Base-by-base conservation (phyloP, 1,140 invertebrate genomes). In the Hyles euphorbiae region DNA sequence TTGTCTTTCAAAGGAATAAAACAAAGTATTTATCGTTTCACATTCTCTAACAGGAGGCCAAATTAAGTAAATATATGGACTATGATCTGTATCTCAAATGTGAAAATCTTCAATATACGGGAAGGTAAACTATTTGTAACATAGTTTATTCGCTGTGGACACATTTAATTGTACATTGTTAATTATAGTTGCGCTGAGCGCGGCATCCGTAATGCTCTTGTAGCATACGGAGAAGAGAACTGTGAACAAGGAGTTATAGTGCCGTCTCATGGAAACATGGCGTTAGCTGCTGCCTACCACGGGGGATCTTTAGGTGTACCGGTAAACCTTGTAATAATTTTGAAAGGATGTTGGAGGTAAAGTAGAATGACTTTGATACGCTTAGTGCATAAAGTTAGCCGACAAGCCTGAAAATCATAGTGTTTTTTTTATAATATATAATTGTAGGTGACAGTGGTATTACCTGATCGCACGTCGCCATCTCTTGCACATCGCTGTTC, bases 1-100 rank as follows among this genome's bases (percentile, higher is more conserved):
- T n/a, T 5, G 10, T 11, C 4, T 47, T 44, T 45, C 46, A 55
- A 8, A 45, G 2, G 53, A 7, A 32, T 51, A 10, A 53, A 34
- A 8, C 3, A 3, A 52, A 43, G 34, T 40, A 51, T 34, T 44
- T 56, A 49, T 33, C 43, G 10, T 33, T 43, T 9, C 57, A 40
- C 32, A 45, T 46, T 53, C 53, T 22, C 45, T 81, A 81, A 53
- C 68, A 87, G 84, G 83, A 86, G 67, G 80, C 85, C 47, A 88
- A 88, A 73, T 58, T 85, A 11, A 85, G 81, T 53, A 88, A 86
- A 76, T 75, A 68, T 48, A 86, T 85, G 78, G 85, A 86, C 54
- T 88, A 88, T 53, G 70, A 84, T 54, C 73, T 87, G 36, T 87
- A 84, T 67, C 63, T 86, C n/a, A 87, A 87, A 68, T 87, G 84